Base-by-base conservation (phyloP, 2,888 invertebrate species). In the Calliphora vomitoria region DNA sequence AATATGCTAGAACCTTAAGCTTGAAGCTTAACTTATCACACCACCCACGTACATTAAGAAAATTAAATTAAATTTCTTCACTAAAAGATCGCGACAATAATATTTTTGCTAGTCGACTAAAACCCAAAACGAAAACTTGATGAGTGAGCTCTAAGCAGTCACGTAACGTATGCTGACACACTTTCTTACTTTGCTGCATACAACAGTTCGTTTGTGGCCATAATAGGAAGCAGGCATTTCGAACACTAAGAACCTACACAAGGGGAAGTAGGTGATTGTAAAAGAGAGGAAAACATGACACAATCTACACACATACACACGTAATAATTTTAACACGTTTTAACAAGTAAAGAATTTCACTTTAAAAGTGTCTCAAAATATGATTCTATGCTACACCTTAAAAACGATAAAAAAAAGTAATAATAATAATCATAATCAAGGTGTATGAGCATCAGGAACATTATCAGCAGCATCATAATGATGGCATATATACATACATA, bases 81-180 rank as follows among this genome's bases (percentile, higher is more conserved):
- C 41, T 81, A 75, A 50, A 76, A 71, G 64, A 81, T 71, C 50
- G 53, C 35, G 15, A 35, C 60, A 60, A 87, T 72, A 83, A 62
- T 38, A 72, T 60, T 69, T 80, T 74, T 74, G 1, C 58, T 20
- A 13, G 58, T 55, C 71, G 64, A 74, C 66, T 31, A 62, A 71
- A 35, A 25, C 8, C 62, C 8, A 41, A 35, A 72, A 71, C n/a
- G 6, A 74, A 58, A 18, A 35, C 20, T 31, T 35, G 82, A 74
- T 66, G 53, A 68, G 58, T 50, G 58, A 64, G 75, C 47, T 75
- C 13, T 80, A 80, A 82, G 76, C 89, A 91, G 92, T 91, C 91
- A 92, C 92, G 91, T 92, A 90, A 90, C 90, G 89, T 89, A 89
- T 89, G 90, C 91, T 92, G 92, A 91, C 91, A 92, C 90, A 91